These are phyloP conservation scores for Lepidonotus clava DNA, from an alignment of 2,888 invertebrate genomes.

Conservation along the genomic window DNA sequence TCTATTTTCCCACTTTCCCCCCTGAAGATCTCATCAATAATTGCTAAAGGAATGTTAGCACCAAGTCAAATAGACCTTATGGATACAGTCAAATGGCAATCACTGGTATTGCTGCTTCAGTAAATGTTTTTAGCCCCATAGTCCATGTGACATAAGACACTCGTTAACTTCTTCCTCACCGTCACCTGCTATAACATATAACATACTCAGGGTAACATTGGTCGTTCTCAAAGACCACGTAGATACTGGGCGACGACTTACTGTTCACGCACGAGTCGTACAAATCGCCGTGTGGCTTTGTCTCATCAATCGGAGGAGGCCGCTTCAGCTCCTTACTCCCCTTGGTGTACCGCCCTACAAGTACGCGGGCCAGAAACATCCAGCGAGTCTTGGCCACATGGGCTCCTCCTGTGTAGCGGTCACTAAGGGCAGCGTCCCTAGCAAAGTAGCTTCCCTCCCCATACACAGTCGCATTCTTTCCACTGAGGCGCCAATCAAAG, in stretches of 20 bases:
- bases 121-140: too few relatives aligned
- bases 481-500: constrained; percentile 73
- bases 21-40: too few relatives aligned
- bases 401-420: constrained; percentile 55
- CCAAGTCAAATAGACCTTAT: too few relatives aligned
- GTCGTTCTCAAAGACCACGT: constrained; percentile 69
- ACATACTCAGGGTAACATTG: constrained; percentile 73
- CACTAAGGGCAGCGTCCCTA: constrained; percentile 61
- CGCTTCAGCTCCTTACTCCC: constrained; percentile 63
- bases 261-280: constrained; percentile 73
- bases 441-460: constrained; percentile 75
- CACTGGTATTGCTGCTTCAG: too few relatives aligned
- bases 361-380: constrained; percentile 69
- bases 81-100: too few relatives aligned
- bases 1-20: too few relatives aligned
- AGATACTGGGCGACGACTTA: constrained; percentile 65
- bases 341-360: constrained; percentile 69
- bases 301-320: constrained; percentile 68
- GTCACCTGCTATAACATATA: constrained; percentile 61
- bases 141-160: too few relatives aligned
- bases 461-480: constrained; percentile 67
- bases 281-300: constrained; percentile 71
- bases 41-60: too few relatives aligned
- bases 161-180: too few relatives aligned
- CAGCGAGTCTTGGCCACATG: constrained; percentile 59